Evolutionary conservation across 2,888 invertebrate genomes (phyloP).

Genomic region (Ceriagrion tenellum): DNA sequence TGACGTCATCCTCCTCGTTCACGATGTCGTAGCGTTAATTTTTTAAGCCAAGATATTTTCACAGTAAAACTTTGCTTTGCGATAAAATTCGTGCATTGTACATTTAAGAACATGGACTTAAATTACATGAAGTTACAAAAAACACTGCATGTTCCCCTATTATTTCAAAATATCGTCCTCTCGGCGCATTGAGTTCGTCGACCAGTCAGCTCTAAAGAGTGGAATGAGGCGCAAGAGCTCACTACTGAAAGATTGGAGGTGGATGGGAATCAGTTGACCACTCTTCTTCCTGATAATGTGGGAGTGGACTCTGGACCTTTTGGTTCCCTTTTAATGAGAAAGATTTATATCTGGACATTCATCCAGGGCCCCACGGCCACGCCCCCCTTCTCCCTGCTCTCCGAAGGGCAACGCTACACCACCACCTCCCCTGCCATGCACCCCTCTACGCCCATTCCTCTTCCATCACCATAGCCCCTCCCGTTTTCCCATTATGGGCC

Average conservation of each 20-base stretch:
- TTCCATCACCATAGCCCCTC: not conserved
- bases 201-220: not conserved
- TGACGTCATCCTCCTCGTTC: too few relatives aligned
- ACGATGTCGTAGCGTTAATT: too few relatives aligned
- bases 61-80: too few relatives aligned
- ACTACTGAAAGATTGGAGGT: not conserved
- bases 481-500: slow-evolving; percentile 49
- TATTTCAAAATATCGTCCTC: not conserved
- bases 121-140: too few relatives aligned
- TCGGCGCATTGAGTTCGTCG: not conserved
- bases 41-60: too few relatives aligned
- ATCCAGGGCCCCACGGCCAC: slow-evolving; percentile 44
- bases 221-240: not conserved
- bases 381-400: slow-evolving; percentile 51
- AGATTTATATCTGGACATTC: slow-evolving; percentile 65
- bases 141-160: too few relatives aligned
- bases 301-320: slow-evolving; percentile 24
- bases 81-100: too few relatives aligned
- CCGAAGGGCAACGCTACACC: not conserved
- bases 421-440: not conserved
- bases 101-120: too few relatives aligned
- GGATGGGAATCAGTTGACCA: not conserved
- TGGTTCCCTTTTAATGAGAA: slow-evolving; percentile 63
- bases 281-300: not conserved
- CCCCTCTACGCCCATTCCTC: not conserved